These are phyloP conservation scores for Taxidea taxus DNA, from an alignment of 2,113 vertebrate species.

Conservation along the genomic window DNA sequence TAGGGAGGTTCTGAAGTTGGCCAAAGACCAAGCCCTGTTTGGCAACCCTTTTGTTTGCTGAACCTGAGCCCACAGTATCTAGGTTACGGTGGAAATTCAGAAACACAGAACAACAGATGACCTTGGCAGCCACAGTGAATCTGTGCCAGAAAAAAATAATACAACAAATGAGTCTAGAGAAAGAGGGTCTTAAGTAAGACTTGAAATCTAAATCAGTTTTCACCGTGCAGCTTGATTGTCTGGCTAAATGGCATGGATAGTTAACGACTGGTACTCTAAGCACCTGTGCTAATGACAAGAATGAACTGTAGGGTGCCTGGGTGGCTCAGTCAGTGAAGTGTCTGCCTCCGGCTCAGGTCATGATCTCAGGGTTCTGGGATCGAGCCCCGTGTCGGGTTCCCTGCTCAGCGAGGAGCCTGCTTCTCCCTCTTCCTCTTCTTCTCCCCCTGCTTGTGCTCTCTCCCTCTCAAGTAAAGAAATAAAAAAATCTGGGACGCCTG, in stretches of 20 bases:
- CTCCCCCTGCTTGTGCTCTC: too few relatives aligned
- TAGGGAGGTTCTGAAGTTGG: not conserved
- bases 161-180: not conserved
- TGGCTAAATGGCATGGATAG: not conserved
- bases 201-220: slow-evolving; percentile 1
- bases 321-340: not conserved
- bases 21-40: not conserved
- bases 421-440: too few relatives aligned
- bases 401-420: too few relatives aligned
- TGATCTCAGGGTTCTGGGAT: too few relatives aligned
- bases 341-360: too few relatives aligned
- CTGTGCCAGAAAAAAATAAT: slow-evolving; percentile 12
- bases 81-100: not conserved
- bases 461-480: too few relatives aligned
- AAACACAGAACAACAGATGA: slow-evolving; percentile 24
- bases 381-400: too few relatives aligned
- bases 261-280: not conserved
- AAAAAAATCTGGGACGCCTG: too few relatives aligned
- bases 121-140: not conserved
- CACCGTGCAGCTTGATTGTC: not conserved
- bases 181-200: not conserved
- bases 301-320: not conserved
- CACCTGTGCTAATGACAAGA: not conserved
- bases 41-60: slow-evolving; percentile 11
- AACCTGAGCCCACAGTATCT: not conserved